A percentile compares a stretch with the other conserved stretches of the same genome.
Evolutionary conservation across 1,140 invertebrate species (phyloP).

Genomic region (Pentalonia nigronervosa): DNA sequence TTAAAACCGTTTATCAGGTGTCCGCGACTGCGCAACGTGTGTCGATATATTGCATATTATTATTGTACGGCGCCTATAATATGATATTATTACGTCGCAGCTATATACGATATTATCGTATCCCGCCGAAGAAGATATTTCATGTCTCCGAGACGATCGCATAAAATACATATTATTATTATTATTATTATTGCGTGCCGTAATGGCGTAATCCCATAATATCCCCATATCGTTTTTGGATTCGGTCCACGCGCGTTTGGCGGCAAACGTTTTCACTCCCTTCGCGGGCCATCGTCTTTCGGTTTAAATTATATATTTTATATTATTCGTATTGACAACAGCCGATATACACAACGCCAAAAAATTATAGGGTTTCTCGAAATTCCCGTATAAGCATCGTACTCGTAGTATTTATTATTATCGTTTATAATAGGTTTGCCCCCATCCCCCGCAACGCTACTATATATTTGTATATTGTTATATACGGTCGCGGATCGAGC

Average conservation of each 20-base stretch:
- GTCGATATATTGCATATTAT: background rate
- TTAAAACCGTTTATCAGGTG: slow-evolving; percentile 6
- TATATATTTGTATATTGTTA: too few relatives aligned
- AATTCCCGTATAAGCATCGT: background rate
- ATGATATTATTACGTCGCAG: background rate
- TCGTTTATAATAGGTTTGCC: too few relatives aligned
- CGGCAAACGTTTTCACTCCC: background rate
- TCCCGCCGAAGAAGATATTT: background rate
- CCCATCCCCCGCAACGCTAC: too few relatives aligned
- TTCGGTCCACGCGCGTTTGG: background rate
- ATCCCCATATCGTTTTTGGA: slow-evolving; percentile 10
- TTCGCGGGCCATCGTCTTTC: background rate
- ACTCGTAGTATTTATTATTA: too few relatives aligned
- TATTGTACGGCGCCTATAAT: background rate
- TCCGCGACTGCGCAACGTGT: background rate
- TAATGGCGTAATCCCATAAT: background rate
- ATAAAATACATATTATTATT: background rate
- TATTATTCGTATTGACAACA: too few relatives aligned
- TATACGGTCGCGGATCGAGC: background rate
- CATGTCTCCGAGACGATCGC: background rate
- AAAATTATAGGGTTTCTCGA: background rate
- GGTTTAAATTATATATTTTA: background rate
- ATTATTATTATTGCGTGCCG: background rate
- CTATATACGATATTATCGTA: background rate
- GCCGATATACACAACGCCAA: background rate